Evolutionary conservation across 2,113 vertebrate genomes (phyloP), one percentile per base, ranked within the genome.

Genomic region (Cyanistes caeruleus): DNA sequence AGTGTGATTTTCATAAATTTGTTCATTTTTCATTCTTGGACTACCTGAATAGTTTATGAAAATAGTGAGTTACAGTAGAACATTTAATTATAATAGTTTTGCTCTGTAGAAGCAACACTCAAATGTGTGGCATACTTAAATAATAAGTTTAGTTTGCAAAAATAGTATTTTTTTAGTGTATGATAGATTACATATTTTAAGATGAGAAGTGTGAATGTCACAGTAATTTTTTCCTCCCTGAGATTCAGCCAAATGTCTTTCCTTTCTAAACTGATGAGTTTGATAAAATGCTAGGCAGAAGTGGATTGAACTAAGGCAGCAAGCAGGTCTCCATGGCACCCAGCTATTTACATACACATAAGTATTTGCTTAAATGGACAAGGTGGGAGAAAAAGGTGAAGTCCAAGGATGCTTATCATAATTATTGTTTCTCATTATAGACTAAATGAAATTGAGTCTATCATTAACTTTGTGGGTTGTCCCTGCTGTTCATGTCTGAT

Each of bases 41-140:
- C n/a, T 84, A 63, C 63, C 44, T 92, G 56, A 83, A 56, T 35
- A n/a, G 21, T 49, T 96, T 87, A 84, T 78, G 52, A 94, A 95
- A 91, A 95, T 74, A 81, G 19, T 65, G 48, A 92, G 52, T 80
- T 93, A 59, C 13, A 90, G 16, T 28, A 90, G 48, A 92, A 75
- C 4, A 56, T 63, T 69, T 94, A 78, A 27, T 85, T 78, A 11
- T 75, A 90, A 59, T 30, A 92, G 14, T 10, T 81, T 87, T 94
- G 28, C 23, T 81, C 49, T 7, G 5, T 73, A 76, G 62, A 43
- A 84, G 30, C 53, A 84, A n/a, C 5, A 22, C 56, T 89, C n/a
- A 72, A 78, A 88, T 48, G 37, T 62, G 13, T 52, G 64, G 9
- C 48, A 65, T 48, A 65, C 30, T 93, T 84, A 88, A 91, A 70